These are phyloP conservation scores for Andrena praecox DNA, from an alignment of 2,888 invertebrate species.

Conservation along the genomic window DNA sequence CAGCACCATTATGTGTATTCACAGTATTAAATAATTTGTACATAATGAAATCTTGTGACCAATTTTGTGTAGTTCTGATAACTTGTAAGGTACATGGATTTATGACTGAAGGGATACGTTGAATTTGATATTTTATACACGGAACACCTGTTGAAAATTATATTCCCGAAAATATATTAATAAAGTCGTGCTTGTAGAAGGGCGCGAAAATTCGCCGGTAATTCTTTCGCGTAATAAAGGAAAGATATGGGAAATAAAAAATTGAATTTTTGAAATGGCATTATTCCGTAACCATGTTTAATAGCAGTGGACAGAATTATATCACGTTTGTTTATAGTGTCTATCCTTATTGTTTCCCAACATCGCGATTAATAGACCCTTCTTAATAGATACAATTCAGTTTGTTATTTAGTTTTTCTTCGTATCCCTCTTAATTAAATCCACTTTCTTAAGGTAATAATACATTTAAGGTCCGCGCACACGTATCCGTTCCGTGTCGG, in stretches of 20 bases:
- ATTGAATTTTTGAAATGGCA: no score
- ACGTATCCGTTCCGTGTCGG: no score
- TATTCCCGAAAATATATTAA: neutral
- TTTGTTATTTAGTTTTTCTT: slow-evolving; percentile 31
- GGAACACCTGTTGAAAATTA: slow-evolving; percentile 20
- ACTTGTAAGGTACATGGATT: slow-evolving; percentile 55
- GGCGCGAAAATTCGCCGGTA: slow-evolving; percentile 7
- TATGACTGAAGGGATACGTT: slow-evolving; percentile 64
- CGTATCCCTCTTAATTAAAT: slow-evolving; percentile 63
- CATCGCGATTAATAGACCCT: slow-evolving; percentile 19
- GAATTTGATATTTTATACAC: slow-evolving; percentile 21
- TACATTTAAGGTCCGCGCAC: neutral
- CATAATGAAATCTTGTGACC: slow-evolving; percentile 71
- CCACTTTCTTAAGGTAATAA: slow-evolving; percentile 31
- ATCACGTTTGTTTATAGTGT: neutral
- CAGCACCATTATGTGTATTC: slow-evolving; percentile 75
- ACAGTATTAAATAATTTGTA: slow-evolving; percentile 81
- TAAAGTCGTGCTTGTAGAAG: slow-evolving; percentile 4
- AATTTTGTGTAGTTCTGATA: slow-evolving; percentile 71
- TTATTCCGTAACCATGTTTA: slow-evolving; percentile 8
- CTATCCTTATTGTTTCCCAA: neutral
- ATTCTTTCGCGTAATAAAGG: neutral
- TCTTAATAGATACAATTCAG: slow-evolving; percentile 18
- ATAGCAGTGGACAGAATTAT: neutral
- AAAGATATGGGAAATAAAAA: neutral